Conservation (phyloP, 2,888 invertebrate species). For the Anoplius nigerrimus region DNA sequence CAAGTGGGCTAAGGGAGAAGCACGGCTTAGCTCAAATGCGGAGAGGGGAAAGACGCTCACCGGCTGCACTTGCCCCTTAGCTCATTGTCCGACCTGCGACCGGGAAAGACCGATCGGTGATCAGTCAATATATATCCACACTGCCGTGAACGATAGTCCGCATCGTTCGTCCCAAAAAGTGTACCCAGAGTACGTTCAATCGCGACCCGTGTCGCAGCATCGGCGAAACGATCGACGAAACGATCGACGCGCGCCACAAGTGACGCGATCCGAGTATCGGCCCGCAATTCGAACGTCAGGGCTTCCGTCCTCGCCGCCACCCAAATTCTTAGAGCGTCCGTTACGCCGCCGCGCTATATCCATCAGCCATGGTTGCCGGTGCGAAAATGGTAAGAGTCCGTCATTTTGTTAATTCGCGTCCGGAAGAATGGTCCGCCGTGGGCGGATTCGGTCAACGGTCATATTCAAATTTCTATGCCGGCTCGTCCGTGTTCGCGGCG, state of each 20-base stretch:
- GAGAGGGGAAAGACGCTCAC: slow-evolving; percentile 51
- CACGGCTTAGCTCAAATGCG: slow-evolving; percentile 5
- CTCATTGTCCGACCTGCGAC: slow-evolving; percentile 63
- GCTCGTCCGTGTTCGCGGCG: too few relatives aligned
- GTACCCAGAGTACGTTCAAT: too few relatives aligned
- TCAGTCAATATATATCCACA: slow-evolving; percentile 23
- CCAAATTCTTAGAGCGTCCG: not conserved
- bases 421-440: too few relatives aligned
- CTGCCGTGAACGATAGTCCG: not conserved
- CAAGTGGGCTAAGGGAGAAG: not conserved
- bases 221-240: too few relatives aligned
- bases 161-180: not conserved
- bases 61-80: slow-evolving; percentile 67
- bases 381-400: slow-evolving; percentile 67
- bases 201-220: too few relatives aligned
- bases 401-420: not conserved
- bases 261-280: too few relatives aligned
- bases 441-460: too few relatives aligned
- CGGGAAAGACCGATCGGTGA: slow-evolving; percentile 40
- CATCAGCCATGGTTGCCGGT: slow-evolving; percentile 66
- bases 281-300: not conserved
- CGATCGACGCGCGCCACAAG: too few relatives aligned
- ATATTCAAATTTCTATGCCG: too few relatives aligned
- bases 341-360: slow-evolving; percentile 5
- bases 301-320: not conserved